phyloP scores from a whole-genome alignment of 2,888 invertebrate species.

The Xanthorhoe spadicearia region DNA sequence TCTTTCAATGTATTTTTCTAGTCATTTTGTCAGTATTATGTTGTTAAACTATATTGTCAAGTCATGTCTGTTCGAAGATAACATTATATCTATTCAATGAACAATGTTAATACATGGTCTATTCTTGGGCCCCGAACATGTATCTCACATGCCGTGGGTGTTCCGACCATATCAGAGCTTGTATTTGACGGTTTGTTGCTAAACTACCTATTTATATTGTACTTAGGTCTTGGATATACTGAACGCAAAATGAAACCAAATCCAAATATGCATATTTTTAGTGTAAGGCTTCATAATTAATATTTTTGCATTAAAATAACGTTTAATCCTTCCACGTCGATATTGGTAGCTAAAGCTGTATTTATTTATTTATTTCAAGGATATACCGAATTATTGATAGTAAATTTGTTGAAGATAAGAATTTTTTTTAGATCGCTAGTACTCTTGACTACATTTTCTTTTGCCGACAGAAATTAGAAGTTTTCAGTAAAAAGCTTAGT shows the following conservation, averaged over 20 bases:
- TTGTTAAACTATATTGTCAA: neutral
- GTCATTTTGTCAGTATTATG: neutral
- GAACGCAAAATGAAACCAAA: too few species aligned
- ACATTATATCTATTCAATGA: neutral
- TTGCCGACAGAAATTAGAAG: too few species aligned
- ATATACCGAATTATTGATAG: too few species aligned
- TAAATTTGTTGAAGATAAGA: too few species aligned
- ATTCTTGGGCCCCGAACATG: constrained; percentile 16
- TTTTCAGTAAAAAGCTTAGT: neutral
- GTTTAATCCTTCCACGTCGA: too few species aligned
- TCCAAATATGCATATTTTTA: too few species aligned
- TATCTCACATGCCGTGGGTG: constrained; percentile 30
- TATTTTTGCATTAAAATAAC: too few species aligned
- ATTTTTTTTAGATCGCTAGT: too few species aligned
- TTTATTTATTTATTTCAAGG: too few species aligned
- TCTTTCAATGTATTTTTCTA: too few species aligned
- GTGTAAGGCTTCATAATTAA: too few species aligned
- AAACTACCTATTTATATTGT: constrained; percentile 48
- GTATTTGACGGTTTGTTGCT: constrained; percentile 45
- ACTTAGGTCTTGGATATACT: constrained; percentile 8
- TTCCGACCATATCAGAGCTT: constrained; percentile 35
- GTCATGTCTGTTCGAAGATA: neutral
- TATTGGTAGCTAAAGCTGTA: too few species aligned
- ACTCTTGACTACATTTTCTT: neutral
- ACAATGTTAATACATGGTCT: neutral